These are phyloP conservation scores for Perithous albicinctus DNA, from an alignment of 2,888 invertebrate species.

Conservation along the genomic window DNA sequence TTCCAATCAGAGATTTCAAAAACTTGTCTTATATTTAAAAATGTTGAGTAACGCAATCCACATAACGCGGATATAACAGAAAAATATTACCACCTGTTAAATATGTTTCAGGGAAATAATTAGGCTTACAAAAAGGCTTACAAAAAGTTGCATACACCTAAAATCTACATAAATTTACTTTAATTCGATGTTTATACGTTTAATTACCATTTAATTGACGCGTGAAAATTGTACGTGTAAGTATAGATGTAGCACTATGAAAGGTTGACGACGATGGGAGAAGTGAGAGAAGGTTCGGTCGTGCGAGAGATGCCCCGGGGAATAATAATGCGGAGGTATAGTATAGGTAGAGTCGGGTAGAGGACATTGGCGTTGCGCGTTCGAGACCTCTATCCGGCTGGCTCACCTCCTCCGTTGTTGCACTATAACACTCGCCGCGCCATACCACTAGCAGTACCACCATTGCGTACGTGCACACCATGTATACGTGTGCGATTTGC, in stretches of 20 bases:
- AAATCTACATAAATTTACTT: constrained; percentile 18
- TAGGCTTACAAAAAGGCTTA: background rate
- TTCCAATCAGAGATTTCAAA: too few relatives aligned
- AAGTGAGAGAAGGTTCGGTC: constrained; percentile 31
- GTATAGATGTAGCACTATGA: background rate
- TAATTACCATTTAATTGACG: constrained; percentile 50
- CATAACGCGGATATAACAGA: background rate
- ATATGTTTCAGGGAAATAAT: background rate
- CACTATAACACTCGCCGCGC: constrained; percentile 7
- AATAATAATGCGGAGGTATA: constrained; percentile 51
- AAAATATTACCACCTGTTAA: background rate
- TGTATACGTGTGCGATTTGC: constrained; percentile 51
- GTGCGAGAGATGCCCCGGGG: constrained; percentile 55
- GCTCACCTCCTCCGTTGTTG: constrained; percentile 43
- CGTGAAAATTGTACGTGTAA: constrained; percentile 26
- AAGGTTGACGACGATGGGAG: constrained; percentile 7
- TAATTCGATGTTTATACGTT: constrained; percentile 13
- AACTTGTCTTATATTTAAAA: too few relatives aligned
- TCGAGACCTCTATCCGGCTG: constrained; percentile 25
- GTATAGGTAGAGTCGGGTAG: constrained; percentile 5
- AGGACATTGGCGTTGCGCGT: constrained; percentile 37
- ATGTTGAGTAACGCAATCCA: too few relatives aligned
- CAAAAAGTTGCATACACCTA: too few relatives aligned
- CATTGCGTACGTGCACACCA: constrained; percentile 6
- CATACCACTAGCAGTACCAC: background rate